A percentile compares a stretch with the other conserved stretches of the same genome.
Evolutionary conservation across 2,888 invertebrate genomes (phyloP).

Genomic region (Hirtodrosophila trivittata): DNA sequence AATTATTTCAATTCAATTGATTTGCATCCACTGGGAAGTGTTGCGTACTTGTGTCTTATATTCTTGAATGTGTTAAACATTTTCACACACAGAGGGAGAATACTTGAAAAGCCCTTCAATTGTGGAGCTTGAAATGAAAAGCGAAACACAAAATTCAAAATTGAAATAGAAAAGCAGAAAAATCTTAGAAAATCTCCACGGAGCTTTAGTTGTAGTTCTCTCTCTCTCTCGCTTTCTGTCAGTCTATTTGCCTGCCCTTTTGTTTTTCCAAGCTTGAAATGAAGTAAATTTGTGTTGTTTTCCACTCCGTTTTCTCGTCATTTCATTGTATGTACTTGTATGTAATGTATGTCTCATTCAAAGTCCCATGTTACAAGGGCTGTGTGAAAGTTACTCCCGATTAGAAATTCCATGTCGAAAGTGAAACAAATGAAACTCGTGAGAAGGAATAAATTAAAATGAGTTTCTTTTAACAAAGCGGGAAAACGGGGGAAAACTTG

Average conservation of each 20-base stretch:
- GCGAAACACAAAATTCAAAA: conserved; percentile 26
- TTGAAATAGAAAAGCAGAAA: conserved; percentile 34
- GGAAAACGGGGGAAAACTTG: conserved; percentile 1
- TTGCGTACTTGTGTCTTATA: no score
- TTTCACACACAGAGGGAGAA: conserved; percentile 12
- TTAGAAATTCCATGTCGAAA: conserved; percentile 54
- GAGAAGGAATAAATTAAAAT: conserved; percentile 68
- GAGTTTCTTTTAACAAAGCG: conserved; percentile 50
- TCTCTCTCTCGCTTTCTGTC: neutral
- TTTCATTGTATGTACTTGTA: conserved; percentile 4
- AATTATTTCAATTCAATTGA: conserved; percentile 18
- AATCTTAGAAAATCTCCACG: conserved; percentile 33
- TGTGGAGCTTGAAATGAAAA: conserved; percentile 42
- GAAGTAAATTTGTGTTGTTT: conserved; percentile 41
- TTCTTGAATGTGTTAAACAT: no score
- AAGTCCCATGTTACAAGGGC: no score
- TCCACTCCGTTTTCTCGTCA: conserved; percentile 39
- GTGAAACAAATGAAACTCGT: conserved; percentile 75
- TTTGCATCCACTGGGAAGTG: no score
- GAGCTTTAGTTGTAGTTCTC: conserved; percentile 17
- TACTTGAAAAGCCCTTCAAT: conserved; percentile 36
- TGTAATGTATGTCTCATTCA: neutral
- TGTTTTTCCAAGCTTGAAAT: conserved; percentile 26
- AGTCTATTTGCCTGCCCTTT: neutral
- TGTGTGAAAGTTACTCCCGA: conserved; percentile 21